These are phyloP conservation scores for Penelope pileata DNA, from an alignment of 2,113 vertebrate genomes.

Conservation along the genomic window DNA sequence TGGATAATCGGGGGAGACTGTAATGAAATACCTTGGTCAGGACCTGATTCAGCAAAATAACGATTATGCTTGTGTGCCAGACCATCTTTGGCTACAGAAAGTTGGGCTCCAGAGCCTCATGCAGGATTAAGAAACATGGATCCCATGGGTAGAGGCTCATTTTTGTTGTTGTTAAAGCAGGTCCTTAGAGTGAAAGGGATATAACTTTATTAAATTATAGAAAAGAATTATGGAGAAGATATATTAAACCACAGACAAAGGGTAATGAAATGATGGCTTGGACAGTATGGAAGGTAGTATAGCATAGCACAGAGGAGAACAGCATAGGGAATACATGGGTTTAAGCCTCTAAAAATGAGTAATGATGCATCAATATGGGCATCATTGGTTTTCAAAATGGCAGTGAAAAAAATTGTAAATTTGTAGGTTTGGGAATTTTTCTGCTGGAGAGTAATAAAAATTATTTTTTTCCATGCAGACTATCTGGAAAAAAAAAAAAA, in stretches of 20 bases:
- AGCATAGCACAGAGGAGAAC: conserved; percentile 33
- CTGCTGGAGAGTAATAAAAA: conserved; percentile 58
- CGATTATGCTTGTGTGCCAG: conserved; percentile 30
- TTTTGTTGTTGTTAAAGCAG: conserved; percentile 48
- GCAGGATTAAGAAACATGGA: not conserved
- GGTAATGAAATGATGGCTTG: conserved; percentile 63
- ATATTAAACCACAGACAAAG: conserved; percentile 50
- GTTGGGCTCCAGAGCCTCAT: conserved; percentile 13
- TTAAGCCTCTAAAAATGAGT: conserved; percentile 74
- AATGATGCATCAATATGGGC: conserved; percentile 47
- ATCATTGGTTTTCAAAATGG: conserved; percentile 69
- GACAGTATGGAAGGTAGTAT: conserved; percentile 15
- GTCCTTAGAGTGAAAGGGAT: conserved; percentile 37
- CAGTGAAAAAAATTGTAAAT: conserved; percentile 54
- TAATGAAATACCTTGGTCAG: not conserved
- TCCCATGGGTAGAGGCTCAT: not conserved
- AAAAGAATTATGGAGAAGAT: conserved; percentile 35
- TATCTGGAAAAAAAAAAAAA: conserved; percentile 38
- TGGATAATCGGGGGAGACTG: not conserved
- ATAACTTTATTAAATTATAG: conserved; percentile 39
- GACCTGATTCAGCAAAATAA: conserved; percentile 44
- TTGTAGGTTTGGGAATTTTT: conserved; percentile 40
- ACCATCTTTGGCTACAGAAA: conserved; percentile 3
- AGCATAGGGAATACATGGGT: conserved; percentile 52
- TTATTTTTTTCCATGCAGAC: conserved; percentile 67